Conservation (phyloP, 2,888 invertebrate species). For the Pandemis heparana region DNA sequence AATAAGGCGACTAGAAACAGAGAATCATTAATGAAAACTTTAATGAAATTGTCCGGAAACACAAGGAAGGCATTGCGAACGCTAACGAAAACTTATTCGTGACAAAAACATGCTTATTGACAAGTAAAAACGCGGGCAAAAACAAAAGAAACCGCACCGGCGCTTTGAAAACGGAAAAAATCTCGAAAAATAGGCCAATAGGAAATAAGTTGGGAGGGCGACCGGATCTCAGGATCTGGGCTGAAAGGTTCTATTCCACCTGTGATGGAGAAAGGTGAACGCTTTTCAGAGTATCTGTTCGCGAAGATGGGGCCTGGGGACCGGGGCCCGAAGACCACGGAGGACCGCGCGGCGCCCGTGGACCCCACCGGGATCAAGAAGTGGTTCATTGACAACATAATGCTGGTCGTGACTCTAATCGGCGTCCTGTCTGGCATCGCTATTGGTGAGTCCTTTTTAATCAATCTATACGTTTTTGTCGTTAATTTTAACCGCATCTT, state of each 20-base stretch:
- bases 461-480: background rate
- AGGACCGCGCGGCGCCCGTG: conserved; percentile 86
- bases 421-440: conserved; percentile 92
- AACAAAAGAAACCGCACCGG: conserved; percentile 20
- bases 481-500: background rate
- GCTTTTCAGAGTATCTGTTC: conserved; percentile 92
- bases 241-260: conserved; percentile 55
- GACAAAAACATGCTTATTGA: conserved; percentile 28
- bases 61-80: background rate
- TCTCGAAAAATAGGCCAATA: conserved; percentile 38
- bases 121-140: conserved; percentile 12
- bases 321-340: conserved; percentile 86
- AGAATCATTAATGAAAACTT: conserved; percentile 31
- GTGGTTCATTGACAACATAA: conserved; percentile 91
- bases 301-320: conserved; percentile 91
- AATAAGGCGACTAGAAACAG: conserved; percentile 17
- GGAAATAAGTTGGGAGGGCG: conserved; percentile 28
- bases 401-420: conserved; percentile 91
- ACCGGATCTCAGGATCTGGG: conserved; percentile 40
- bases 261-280: conserved; percentile 88
- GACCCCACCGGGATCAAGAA: conserved; percentile 88
- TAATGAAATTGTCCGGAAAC: conserved; percentile 24
- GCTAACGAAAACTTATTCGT: conserved; percentile 20
- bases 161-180: background rate
- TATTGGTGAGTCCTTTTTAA: conserved; percentile 85